Percentiles rank a stretch among this genome's conserved stretches.
Evolutionary conservation across 2,113 vertebrate genomes (phyloP).

Genomic region (Paedocypris sp.): DNA sequence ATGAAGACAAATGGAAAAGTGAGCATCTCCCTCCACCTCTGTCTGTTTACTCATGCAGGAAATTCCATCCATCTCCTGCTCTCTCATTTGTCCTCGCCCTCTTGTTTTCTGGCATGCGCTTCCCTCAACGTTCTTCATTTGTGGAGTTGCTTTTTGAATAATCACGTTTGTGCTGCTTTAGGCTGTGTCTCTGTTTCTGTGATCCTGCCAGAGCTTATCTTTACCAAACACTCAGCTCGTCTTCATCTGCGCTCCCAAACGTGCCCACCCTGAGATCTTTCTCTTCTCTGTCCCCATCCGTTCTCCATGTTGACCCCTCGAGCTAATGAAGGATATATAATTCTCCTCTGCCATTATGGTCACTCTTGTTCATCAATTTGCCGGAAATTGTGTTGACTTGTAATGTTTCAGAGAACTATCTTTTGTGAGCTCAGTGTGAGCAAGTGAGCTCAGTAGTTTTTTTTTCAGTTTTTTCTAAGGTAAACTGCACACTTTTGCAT

Average conservation of each 20-base stretch:
- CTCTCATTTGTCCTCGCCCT: conserved; percentile 2
- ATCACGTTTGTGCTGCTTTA: conserved; percentile 67
- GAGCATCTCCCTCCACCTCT: conserved; percentile 16
- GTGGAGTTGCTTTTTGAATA: conserved; percentile 62
- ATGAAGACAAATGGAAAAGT: conserved; percentile 59
- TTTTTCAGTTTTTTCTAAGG: too few species aligned
- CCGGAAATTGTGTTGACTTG: conserved; percentile 10
- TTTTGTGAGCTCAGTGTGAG: too few species aligned
- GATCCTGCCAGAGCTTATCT: conserved; percentile 64
- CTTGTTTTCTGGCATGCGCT: conserved; percentile 4
- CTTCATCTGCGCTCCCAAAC: conserved; percentile 23
- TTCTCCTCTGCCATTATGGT: conserved; percentile 10
- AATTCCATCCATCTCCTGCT: conserved; percentile 33
- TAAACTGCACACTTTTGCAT: too few species aligned
- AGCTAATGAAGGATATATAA: too few species aligned
- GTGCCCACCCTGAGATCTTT: conserved; percentile 10
- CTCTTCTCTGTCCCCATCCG: conserved; percentile 28
- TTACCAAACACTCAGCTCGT: conserved; percentile 60
- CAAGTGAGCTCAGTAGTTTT: too few species aligned
- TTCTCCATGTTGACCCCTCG: conserved; percentile 41
- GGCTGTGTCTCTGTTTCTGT: conserved; percentile 51
- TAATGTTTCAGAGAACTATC: neutral
- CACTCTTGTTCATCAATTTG: neutral
- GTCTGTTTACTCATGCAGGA: conserved; percentile 39
- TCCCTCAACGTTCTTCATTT: conserved; percentile 29